These are phyloP conservation scores for Hirtodrosophila trivittata DNA, from an alignment of 2,888 invertebrate species.

Conservation along the genomic window DNA sequence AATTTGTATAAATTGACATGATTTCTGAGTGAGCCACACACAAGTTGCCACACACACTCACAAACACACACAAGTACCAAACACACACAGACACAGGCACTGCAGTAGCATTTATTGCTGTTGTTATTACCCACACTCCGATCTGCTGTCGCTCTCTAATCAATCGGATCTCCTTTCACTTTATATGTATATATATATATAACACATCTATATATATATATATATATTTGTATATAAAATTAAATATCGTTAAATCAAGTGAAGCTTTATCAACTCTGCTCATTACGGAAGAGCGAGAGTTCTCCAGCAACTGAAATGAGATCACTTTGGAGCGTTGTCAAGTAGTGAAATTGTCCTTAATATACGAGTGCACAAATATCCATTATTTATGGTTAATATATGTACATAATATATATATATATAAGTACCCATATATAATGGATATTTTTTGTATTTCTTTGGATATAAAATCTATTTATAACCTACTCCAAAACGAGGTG, in stretches of 20 bases:
- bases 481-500: too few relatives aligned
- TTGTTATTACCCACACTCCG: conserved; percentile 26
- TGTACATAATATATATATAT: too few relatives aligned
- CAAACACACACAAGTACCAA: too few relatives aligned
- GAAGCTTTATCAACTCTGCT: conserved; percentile 60
- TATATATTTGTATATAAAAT: conserved; percentile 2
- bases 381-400: background rate
- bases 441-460: too few relatives aligned
- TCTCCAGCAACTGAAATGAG: conserved; percentile 39
- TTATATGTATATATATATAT: conserved; percentile 37
- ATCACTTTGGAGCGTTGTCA: conserved; percentile 39
- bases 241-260: conserved; percentile 9
- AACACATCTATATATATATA: background rate
- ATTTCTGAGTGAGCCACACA: conserved; percentile 37
- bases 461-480: too few relatives aligned
- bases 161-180: conserved; percentile 69
- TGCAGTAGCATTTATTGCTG: conserved; percentile 20
- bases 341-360: conserved; percentile 80
- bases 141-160: conserved; percentile 53
- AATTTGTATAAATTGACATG: conserved; percentile 66
- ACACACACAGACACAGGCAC: background rate
- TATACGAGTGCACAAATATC: too few relatives aligned
- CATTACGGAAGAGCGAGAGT: conserved; percentile 69
- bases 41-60: background rate
- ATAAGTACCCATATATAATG: too few relatives aligned